Evolutionary conservation across 2,113 vertebrate genomes (phyloP).

Genomic region (Ophiodon elongatus): DNA sequence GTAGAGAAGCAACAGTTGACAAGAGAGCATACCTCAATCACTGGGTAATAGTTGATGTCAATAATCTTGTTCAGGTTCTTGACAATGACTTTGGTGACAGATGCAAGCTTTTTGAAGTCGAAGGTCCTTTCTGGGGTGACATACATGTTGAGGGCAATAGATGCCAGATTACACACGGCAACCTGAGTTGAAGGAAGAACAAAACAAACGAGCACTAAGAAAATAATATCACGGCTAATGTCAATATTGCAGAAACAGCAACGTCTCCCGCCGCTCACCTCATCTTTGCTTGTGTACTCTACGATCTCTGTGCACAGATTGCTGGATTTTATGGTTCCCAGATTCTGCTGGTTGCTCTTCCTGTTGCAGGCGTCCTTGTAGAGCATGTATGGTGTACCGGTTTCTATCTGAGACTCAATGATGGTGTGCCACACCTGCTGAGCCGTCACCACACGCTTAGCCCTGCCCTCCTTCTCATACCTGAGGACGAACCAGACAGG

Average conservation of each 20-base stretch:
- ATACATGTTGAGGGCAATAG: conserved; percentile 97
- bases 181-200: conserved; percentile 81
- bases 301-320: conserved; percentile 97
- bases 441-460: conserved; percentile 92
- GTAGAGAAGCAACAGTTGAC: not conserved
- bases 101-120: conserved; percentile 91
- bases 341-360: conserved; percentile 98
- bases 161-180: conserved; percentile 96
- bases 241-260: not conserved
- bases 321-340: conserved; percentile 97
- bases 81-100: conserved; percentile 94
- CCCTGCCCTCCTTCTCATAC: conserved; percentile 91
- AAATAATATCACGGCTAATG: not conserved
- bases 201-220: not conserved
- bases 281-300: conserved; percentile 94
- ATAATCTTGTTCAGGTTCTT: conserved; percentile 98
- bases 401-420: conserved; percentile 98
- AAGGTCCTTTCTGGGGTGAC: conserved; percentile 91
- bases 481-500: conserved; percentile 72
- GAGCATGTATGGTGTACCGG: conserved; percentile 96
- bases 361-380: conserved; percentile 98
- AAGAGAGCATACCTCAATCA: conserved; percentile 88
- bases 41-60: conserved; percentile 97
- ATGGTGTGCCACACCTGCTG: conserved; percentile 97
- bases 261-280: conserved; percentile 80